Evolutionary conservation across 2,797 vertebrate species (phyloP).

Genomic region (Glyptemys insculpta): DNA sequence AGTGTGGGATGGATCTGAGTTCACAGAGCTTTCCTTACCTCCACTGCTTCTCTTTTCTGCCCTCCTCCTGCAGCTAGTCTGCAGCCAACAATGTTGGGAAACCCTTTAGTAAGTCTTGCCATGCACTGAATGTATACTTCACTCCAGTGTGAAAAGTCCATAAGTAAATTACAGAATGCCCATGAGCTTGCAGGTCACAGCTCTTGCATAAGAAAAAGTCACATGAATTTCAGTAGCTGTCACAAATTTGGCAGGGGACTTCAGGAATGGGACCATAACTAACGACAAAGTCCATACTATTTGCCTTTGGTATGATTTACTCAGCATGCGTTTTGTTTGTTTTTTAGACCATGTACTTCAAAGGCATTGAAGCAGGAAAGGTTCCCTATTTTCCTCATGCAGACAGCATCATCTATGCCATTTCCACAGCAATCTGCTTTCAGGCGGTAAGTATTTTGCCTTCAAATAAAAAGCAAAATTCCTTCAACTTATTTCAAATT

Average conservation of each 20-base stretch:
- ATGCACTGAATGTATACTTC: not conserved
- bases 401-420: conserved; percentile 94
- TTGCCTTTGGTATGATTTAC: not conserved
- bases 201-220: not conserved
- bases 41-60: not conserved
- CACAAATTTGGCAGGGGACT: not conserved
- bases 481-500: conserved; percentile 6
- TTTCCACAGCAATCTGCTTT: conserved; percentile 98
- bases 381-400: conserved; percentile 97
- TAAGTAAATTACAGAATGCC: not conserved
- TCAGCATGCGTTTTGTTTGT: conserved; percentile 16
- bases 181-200: not conserved
- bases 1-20: not conserved
- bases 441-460: conserved; percentile 91
- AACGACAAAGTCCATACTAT: not conserved
- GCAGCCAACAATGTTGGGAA: not conserved
- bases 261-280: not conserved
- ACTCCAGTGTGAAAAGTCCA: not conserved
- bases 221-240: not conserved
- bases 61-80: not conserved
- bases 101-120: not conserved
- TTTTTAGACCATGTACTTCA: conserved; percentile 96
- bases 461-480: conserved; percentile 18
- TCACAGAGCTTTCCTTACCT: not conserved
- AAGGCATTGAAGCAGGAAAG: conserved; percentile 96